Percentiles rank a stretch among this genome's conserved stretches.
phyloP scores from a whole-genome alignment of 2,888 invertebrate species.

The Abrostola triplasia region DNA sequence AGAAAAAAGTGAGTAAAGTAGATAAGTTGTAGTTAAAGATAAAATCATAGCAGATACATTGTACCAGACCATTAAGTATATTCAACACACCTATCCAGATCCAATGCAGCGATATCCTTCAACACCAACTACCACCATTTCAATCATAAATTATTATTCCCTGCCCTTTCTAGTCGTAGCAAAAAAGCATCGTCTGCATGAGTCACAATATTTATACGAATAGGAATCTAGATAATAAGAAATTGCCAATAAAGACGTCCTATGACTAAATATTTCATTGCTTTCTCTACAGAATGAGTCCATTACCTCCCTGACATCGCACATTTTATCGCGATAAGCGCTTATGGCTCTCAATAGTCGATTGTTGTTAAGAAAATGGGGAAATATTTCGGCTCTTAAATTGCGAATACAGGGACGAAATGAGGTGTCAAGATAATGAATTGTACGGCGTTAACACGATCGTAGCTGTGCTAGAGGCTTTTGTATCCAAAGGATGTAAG shows the following conservation, averaged over 20 bases:
- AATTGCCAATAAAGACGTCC: conserved; percentile 47
- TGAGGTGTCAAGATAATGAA: not conserved
- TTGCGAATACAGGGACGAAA: conserved; percentile 47
- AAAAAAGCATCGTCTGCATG: conserved; percentile 16
- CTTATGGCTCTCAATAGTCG: conserved; percentile 58
- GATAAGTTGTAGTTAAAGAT: too few relatives aligned
- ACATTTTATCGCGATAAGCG: conserved; percentile 68
- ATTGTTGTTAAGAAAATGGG: conserved; percentile 63
- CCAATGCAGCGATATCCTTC: not conserved
- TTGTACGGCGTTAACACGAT: too few relatives aligned
- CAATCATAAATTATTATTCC: not conserved
- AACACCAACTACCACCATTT: not conserved
- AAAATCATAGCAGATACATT: too few relatives aligned
- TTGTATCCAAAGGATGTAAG: too few relatives aligned
- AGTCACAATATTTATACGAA: conserved; percentile 25
- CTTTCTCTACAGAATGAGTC: conserved; percentile 42
- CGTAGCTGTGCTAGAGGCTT: too few relatives aligned
- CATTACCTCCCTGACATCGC: conserved; percentile 66
- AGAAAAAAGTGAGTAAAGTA: too few relatives aligned
- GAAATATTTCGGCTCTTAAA: conserved; percentile 55
- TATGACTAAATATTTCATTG: conserved; percentile 55
- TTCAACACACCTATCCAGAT: too few relatives aligned
- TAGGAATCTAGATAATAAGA: conserved; percentile 35
- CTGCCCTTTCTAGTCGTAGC: not conserved
- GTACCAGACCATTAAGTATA: too few relatives aligned